These are phyloP conservation scores for Calcarius lapponicus DNA, from an alignment of 2,797 vertebrate genomes.

Conservation along the genomic window DNA sequence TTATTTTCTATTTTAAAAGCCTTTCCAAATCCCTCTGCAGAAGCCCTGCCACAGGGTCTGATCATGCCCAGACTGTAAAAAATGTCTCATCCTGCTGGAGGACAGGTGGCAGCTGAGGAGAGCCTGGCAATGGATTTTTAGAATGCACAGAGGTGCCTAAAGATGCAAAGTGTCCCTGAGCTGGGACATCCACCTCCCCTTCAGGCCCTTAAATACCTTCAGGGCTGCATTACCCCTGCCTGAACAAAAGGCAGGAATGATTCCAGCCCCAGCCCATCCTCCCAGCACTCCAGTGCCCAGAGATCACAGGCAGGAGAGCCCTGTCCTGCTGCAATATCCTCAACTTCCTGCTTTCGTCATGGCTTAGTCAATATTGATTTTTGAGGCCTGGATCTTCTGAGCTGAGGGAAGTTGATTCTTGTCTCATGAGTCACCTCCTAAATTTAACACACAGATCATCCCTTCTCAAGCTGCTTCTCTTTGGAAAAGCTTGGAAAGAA, in stretches of 20 bases:
- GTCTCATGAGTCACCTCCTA: not conserved
- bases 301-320: not conserved
- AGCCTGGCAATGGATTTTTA: not conserved
- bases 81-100: not conserved
- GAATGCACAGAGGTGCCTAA: not conserved
- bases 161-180: not conserved
- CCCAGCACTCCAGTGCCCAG: not conserved
- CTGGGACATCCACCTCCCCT: not conserved
- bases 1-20: not conserved
- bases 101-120: not conserved
- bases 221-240: not conserved
- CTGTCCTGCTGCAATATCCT: not conserved
- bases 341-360: not conserved
- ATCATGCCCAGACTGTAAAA: not conserved
- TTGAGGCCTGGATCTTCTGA: not conserved
- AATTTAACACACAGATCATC: not conserved
- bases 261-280: not conserved
- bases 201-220: not conserved
- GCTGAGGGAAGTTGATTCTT: not conserved
- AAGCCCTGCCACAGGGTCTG: not conserved
- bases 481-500: not conserved
- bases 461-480: not conserved
- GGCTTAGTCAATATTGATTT: not conserved
- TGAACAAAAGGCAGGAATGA: not conserved
- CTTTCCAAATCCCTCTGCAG: not conserved